phyloP scores from a whole-genome alignment of 2,888 invertebrate species.

The Aphelenchoides bicaudatus region DNA sequence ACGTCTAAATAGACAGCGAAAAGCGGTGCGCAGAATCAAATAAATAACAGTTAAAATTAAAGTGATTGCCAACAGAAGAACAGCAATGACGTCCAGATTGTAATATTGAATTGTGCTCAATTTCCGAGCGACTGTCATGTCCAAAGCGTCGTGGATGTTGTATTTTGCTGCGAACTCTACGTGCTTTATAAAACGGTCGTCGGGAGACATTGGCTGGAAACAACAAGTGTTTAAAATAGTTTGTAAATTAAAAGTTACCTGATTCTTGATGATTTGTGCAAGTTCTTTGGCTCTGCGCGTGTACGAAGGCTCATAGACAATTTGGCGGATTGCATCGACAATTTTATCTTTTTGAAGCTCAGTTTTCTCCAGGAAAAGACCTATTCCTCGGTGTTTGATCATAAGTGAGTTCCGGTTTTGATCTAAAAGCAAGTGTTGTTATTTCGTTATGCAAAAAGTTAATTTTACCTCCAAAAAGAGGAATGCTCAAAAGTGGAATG shows the following conservation, averaged over 20 bases:
- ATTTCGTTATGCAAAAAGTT: not conserved
- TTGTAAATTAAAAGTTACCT: too few species aligned
- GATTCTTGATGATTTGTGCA: not conserved
- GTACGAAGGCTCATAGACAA: not conserved
- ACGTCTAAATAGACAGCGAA: slow-evolving; percentile 1
- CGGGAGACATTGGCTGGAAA: not conserved
- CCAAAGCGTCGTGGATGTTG: not conserved
- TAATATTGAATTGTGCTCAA: not conserved
- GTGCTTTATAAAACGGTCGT: not conserved
- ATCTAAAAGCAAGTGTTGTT: too few species aligned
- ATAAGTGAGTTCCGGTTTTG: not conserved
- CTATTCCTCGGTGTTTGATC: not conserved
- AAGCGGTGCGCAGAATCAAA: not conserved
- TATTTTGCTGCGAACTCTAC: slow-evolving; percentile 3
- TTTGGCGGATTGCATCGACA: not conserved
- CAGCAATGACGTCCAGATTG: not conserved
- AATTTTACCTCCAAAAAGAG: not conserved
- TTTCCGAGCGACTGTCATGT: not conserved
- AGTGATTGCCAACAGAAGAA: not conserved
- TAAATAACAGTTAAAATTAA: not conserved
- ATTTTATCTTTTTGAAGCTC: not conserved
- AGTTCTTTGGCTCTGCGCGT: not conserved
- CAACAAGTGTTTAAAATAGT: too few species aligned
- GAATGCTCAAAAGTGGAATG: not conserved
- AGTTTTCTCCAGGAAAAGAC: not conserved